Evolutionary conservation across 2,797 vertebrate genomes (phyloP), one percentile per base, ranked within the genome.

Genomic region (Xenops minutus): DNA sequence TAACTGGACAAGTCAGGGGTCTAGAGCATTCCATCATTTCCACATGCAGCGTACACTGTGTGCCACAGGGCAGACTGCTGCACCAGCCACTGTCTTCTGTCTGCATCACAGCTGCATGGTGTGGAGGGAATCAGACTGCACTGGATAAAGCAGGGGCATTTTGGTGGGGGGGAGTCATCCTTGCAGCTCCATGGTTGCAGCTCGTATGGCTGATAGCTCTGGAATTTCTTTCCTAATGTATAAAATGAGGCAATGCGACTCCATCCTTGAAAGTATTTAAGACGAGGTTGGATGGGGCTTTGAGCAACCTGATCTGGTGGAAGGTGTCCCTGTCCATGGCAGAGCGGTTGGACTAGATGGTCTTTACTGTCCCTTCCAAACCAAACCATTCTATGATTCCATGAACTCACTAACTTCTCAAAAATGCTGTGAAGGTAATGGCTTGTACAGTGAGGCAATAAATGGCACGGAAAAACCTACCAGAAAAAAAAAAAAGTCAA

Each of bases 31-130:
- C 43, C 46, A 32, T 41, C 8, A 7, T 61, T 54, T 64, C 48
- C 46, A 15, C 32, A 16, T 12, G 55, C 30, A 23, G 5, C 0
- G 0, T 2, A 19, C 26, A 7, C 30, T 16, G 12, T 14, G n/a
- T 91, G 73, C 29, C 32, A 32, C 36, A 16, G 43, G 41, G n/a
- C 55, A 86, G 44, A 18, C 14, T 67, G 56, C 49, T 92, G 34
- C 29, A 32, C 6, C 58, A 63, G 26, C 21, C 72, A 34, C 22
- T 54, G 15, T 34, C 56, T 76, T 41, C 39, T 54, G 68, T 17
- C 30, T 43, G 37, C 34, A 46, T 5, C 59, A n/a, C 22, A 59
- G 13, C 6, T 15, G 37, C 23, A 3, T 3, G 34, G 34, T 61
- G 41, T 41, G 63, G 67, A 67, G 68, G 48, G 34, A 67, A 3